Base-by-base conservation (phyloP, 2,113 vertebrate genomes). In the Macaca nemestrina region DNA sequence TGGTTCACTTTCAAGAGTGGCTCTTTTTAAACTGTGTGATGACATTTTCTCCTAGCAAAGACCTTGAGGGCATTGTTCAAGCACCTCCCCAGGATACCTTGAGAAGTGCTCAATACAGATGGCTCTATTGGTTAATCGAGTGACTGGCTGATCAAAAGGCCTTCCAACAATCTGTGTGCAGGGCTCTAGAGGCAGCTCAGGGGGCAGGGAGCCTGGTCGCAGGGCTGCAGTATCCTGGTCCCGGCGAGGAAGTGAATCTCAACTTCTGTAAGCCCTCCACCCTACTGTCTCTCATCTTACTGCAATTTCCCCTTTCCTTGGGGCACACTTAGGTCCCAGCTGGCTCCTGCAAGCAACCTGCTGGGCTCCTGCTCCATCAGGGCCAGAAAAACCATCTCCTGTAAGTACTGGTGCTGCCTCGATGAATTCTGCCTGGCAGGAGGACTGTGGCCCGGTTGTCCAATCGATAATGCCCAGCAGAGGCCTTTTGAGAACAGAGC, bases 401-500 rank as follows among this genome's bases (percentile, higher is more conserved):
- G 0, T 3, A 52, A 78, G 68, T n/a, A n/a, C 52, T 43, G 52
- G n/a, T 35, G 43, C 64, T 68, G 55, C 70, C 87, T 45, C 88
- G 89, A 93, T 76, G 94, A 76, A 76, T 72, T 92, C 95, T 76
- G 48, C 94, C 83, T 84, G 87, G 92, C 90, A 75, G 93, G 86
- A 76, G 67, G 43, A 81, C 67, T 2, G 10, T 14, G 72, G 96
- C 90, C 79, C 79, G 2, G 52, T 23, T 95, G 61, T 45, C 72
- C 48, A 50, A 86, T 98, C 83, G 0, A 96, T 95, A 88, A 72
- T 50, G 59, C 96, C 97, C 88, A 90, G 94, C 55, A 72, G 97
- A 96, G 72, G 80, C 84, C 93, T 95, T 98, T 93, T 68, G 27
- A 93, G 94, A 95, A 72, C 50, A 86, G 25, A 95, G 91, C 72